phyloP scores from a whole-genome alignment of 2,797 vertebrate species.

The Poecilia picta region DNA sequence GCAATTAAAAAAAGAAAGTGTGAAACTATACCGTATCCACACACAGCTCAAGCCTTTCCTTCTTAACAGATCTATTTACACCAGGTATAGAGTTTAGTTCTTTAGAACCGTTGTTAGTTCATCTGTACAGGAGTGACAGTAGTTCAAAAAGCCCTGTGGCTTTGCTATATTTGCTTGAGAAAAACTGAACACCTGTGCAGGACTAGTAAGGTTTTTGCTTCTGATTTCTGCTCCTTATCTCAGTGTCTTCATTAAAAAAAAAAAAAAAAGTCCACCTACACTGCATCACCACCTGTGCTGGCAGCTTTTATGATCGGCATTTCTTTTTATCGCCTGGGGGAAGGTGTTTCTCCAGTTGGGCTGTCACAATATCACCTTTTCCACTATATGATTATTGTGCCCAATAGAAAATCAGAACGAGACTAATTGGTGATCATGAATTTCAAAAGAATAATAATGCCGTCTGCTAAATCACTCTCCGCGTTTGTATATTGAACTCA shows the following conservation, averaged over 20 bases:
- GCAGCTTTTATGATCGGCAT: constrained; percentile 6
- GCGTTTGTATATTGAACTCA: neutral
- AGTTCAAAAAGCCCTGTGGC: neutral
- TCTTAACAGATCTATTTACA: neutral
- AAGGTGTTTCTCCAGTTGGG: constrained; percentile 6
- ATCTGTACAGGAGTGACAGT: neutral
- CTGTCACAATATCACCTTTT: constrained; percentile 11
- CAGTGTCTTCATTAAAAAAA: neutral
- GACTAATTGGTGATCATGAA: neutral
- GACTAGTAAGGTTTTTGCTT: neutral
- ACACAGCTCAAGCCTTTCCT: neutral
- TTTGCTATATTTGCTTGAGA: neutral
- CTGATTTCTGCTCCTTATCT: constrained; percentile 5
- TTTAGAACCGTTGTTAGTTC: neutral
- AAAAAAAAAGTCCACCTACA: constrained; percentile 10
- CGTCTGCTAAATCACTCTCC: neutral
- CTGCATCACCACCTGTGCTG: constrained; percentile 13
- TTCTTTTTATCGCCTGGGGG: constrained; percentile 1
- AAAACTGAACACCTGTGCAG: neutral
- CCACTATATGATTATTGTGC: neutral
- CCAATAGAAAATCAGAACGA: neutral
- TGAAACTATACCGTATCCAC: neutral
- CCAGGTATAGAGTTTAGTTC: neutral
- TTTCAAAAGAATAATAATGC: neutral
- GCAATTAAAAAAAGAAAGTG: neutral